Evolutionary conservation across 2,888 invertebrate species (phyloP), one percentile per base, ranked within the genome.

Genomic region (Tinea trinotella): DNA sequence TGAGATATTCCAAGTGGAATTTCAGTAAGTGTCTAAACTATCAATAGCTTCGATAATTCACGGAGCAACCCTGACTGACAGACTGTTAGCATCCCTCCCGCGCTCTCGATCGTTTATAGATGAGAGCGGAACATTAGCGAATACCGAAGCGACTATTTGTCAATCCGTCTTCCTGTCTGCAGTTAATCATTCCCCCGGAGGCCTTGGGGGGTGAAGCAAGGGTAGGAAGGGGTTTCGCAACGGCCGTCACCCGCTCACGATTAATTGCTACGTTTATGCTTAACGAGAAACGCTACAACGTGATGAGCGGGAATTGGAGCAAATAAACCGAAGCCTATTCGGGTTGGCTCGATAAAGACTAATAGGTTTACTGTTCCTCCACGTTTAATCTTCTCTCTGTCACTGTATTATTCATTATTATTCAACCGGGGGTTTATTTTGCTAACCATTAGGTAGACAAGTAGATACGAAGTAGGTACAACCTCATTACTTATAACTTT

Each of bases 71-170:
- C 24, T 40, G 36, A 53, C 40, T 50, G 55, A 50, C 55, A 50
- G 50, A 18, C 55, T n/a, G 48, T 35, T 36, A 55, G 40, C 50
- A 55, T 18, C 57, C 59, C 55, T 56, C 19, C 52, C 22, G 15
- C 19, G 12, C 52, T 17, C 53, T 24, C 67, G 70, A 74, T 74
- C 74, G 74, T 77, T 76, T 78, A 82, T 82, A 82, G 79, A 80
- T 80, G 83, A 79, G 76, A 69, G 66, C 62, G 68, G 64, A 63
- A 69, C 83, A 83, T 84, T 83, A 83, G 82, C 81, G 73, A 81
- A 84, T 84, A 77, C 84, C 82, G 74, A 77, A 84, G 76, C 74
- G 81, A 79, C 82, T 84, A 84, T 84, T 84, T 82, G 84, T 84
- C 83, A 82, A 81, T 82, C 80, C 76, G 78, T 81, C 84, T 85